Base-by-base conservation (phyloP, 1,140 invertebrate species). In the Bursaphelenchus mucronatus region DNA sequence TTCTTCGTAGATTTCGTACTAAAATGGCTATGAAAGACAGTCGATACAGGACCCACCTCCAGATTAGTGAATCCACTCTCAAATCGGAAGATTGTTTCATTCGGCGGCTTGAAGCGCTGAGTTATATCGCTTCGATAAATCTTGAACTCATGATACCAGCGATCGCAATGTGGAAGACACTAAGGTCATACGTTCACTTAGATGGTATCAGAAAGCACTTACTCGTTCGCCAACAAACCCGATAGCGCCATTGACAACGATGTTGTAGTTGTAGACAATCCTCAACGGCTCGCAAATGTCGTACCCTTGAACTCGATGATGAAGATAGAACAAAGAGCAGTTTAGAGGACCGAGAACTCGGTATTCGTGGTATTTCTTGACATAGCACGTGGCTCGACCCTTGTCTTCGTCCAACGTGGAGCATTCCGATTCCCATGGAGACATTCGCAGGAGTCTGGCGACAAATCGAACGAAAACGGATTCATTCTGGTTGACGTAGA, bases 1-100 rank as follows among this genome's bases (percentile, higher is more conserved):
- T 62, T 64, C 62, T 63, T 43, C 11, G 39, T 64, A 64, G 10
- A 30, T 10, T n/a, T 64, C 62, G 13, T n/a, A 10, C 62, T 63
- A 63, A 15, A 59, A 46, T 8, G 43, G 56, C 21, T n/a, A 9
- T 10, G 8, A n/a, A 8, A 58, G 13, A n/a, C 49, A n/a, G 8
- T 50, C n/a, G 5, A 30, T 5, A 30, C 1, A 30, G 5, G 1
- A 30, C 8, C 0, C 3, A 59, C 57, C 40, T 59, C 57, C 15
- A 59, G 8, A 43, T 59, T 44, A 11, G 11, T 17, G 30, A 44
- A 59, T 13, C 57, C 57, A 3, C 41, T 11, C 41, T 59, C 57
- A 13, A 59, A 39, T 17, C 57, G 19, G 7, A 59, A 59, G 13
- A 30, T 30, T 1, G 30, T 30, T 30, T 30, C 30, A 5, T 30